phyloP scores from a whole-genome alignment of 1,140 invertebrate genomes.

The Aradophagus sp. region DNA sequence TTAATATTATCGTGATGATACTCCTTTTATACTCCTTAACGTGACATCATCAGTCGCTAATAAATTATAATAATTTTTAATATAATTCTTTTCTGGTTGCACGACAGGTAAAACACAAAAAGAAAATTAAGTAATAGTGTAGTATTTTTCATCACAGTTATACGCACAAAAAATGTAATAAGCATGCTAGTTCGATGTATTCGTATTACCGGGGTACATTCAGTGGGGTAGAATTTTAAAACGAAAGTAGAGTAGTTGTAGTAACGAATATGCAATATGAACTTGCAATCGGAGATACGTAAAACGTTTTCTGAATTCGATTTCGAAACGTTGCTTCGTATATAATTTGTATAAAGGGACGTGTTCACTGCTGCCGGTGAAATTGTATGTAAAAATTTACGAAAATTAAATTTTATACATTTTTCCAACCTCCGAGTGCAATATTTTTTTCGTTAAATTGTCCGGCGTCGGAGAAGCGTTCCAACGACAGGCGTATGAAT shows the following conservation, averaged over 20 bases:
- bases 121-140: slow-evolving; percentile 40
- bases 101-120: slow-evolving; percentile 22
- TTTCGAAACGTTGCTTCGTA: slow-evolving; percentile 23
- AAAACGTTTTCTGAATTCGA: slow-evolving; percentile 35
- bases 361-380: slow-evolving; percentile 10
- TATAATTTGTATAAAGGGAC: slow-evolving; percentile 30
- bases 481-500: too few species aligned
- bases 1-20: too few species aligned
- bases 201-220: slow-evolving; percentile 47
- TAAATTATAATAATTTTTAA: slow-evolving; percentile 1
- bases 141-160: slow-evolving; percentile 59
- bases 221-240: slow-evolving; percentile 45
- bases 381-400: slow-evolving; percentile 28
- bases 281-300: slow-evolving; percentile 50
- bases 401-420: slow-evolving; percentile 20
- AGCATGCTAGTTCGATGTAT: slow-evolving; percentile 56
- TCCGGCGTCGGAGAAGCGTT: too few species aligned
- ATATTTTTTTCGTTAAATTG: slow-evolving; percentile 34
- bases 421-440: slow-evolving; percentile 43
- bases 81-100: not conserved
- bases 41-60: too few species aligned
- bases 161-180: slow-evolving; percentile 57
- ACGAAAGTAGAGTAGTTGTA: slow-evolving; percentile 47
- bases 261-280: slow-evolving; percentile 44
- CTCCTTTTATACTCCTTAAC: too few species aligned